A percentile compares a stretch with the other conserved stretches of the same genome.
Conservation (phyloP, 2,888 invertebrate species). For the Acanthopleura granulata region DNA sequence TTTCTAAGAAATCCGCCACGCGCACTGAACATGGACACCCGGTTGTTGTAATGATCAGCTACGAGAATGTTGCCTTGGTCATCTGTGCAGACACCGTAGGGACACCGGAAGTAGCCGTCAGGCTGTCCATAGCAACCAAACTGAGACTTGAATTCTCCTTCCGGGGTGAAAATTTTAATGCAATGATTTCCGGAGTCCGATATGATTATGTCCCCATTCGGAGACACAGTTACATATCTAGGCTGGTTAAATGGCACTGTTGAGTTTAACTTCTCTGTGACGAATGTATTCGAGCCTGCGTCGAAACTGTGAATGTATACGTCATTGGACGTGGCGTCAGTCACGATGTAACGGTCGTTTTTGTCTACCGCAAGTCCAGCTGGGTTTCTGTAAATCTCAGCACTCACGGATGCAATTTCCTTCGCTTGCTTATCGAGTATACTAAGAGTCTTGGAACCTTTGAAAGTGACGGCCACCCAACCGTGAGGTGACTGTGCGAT, state of each 20-base stretch:
- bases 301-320: conserved; percentile 52
- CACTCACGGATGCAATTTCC: conserved; percentile 41
- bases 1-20: conserved; percentile 53
- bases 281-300: neutral
- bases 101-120: conserved; percentile 71
- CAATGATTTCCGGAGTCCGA: conserved; percentile 72
- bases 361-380: conserved; percentile 53
- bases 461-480: conserved; percentile 48
- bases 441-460: conserved; percentile 42
- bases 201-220: conserved; percentile 67
- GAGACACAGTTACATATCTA: conserved; percentile 70
- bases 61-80: conserved; percentile 70
- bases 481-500: conserved; percentile 39
- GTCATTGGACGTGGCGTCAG: conserved; percentile 69
- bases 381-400: conserved; percentile 46
- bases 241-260: conserved; percentile 68
- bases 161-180: conserved; percentile 69
- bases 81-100: conserved; percentile 71
- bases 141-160: conserved; percentile 68
- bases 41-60: conserved; percentile 72
- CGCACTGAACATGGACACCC: conserved; percentile 47
- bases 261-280: neutral
- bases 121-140: conserved; percentile 71
- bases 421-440: conserved; percentile 40
- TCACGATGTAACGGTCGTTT: conserved; percentile 67